Conservation (phyloP, 2,888 invertebrate species). For the Idaea aversata region DNA sequence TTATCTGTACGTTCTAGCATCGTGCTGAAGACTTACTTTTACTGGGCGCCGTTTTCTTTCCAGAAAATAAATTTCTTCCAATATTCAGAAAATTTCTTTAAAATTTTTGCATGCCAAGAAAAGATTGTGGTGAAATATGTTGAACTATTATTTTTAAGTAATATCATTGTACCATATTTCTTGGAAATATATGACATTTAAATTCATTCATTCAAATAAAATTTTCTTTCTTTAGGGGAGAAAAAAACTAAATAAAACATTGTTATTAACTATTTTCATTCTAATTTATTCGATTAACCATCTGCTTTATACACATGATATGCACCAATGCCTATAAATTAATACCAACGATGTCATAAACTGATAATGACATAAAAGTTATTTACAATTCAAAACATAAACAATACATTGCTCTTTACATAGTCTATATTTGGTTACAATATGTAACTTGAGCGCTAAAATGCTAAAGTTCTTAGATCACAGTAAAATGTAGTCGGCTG, state of each 20-base stretch:
- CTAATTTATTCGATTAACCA: constrained; percentile 80
- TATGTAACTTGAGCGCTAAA: constrained; percentile 54
- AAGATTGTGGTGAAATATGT: no score
- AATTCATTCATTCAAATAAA: no score
- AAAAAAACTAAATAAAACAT: constrained; percentile 51
- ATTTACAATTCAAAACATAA: constrained; percentile 56
- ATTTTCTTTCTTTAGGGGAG: no score
- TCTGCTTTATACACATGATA: constrained; percentile 80
- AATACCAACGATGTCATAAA: constrained; percentile 70
- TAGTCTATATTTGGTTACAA: constrained; percentile 49
- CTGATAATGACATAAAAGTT: constrained; percentile 57
- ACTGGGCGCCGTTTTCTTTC: no score
- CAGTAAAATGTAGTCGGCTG: constrained; percentile 59
- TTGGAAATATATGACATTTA: no score
- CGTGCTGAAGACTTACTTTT: no score
- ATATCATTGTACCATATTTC: no score
- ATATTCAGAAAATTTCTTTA: no score
- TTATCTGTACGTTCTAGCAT: no score
- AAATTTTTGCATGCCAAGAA: no score
- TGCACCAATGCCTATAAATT: constrained; percentile 80
- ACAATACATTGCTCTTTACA: constrained; percentile 57
- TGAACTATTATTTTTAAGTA: no score
- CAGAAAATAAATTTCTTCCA: no score
- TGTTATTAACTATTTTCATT: constrained; percentile 63
- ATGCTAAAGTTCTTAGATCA: constrained; percentile 51